These are phyloP conservation scores for Dorcus parallelipipedus DNA, from an alignment of 2,888 invertebrate species.

Conservation along the genomic window DNA sequence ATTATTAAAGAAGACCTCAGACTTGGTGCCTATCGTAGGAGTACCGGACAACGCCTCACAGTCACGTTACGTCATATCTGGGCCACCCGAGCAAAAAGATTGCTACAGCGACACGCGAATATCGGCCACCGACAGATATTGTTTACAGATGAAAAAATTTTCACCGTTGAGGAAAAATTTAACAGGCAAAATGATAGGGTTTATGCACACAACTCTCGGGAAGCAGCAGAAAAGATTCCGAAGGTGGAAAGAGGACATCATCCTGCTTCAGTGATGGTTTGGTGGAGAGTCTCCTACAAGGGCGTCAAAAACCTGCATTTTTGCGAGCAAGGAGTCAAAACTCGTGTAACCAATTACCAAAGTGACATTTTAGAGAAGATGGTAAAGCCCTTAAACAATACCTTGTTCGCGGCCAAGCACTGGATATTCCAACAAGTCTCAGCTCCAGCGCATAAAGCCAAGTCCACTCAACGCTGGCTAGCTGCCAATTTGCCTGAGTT, in stretches of 20 bases:
- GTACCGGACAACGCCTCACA: constrained; percentile 12
- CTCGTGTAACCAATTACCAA: constrained; percentile 20
- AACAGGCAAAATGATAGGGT: constrained; percentile 23
- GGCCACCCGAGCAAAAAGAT: background rate
- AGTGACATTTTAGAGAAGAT: constrained; percentile 17
- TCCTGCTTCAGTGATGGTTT: constrained; percentile 25
- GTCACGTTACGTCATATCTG: constrained; percentile 5
- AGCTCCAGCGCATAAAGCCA: constrained; percentile 19
- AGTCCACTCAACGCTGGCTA: constrained; percentile 22
- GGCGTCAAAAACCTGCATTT: constrained; percentile 26
- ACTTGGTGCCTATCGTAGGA: constrained; percentile 9
- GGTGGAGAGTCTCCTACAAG: constrained; percentile 23
- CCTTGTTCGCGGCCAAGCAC: constrained; percentile 3
- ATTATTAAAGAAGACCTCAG: background rate
- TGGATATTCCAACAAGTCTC: constrained; percentile 21
- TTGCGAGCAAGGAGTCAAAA: constrained; percentile 21
- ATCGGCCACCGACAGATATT: constrained; percentile 21
- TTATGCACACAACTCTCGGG: constrained; percentile 17
- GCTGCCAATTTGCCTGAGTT: constrained; percentile 21
- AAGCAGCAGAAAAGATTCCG: constrained; percentile 17
- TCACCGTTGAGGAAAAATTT: constrained; percentile 22
- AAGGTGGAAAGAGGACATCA: constrained; percentile 22
- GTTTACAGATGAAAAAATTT: constrained; percentile 25
- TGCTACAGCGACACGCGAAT: constrained; percentile 18
- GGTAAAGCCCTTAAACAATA: constrained; percentile 19